Evolutionary conservation across 2,797 vertebrate genomes (phyloP).

Genomic region (Mus spretus): DNA sequence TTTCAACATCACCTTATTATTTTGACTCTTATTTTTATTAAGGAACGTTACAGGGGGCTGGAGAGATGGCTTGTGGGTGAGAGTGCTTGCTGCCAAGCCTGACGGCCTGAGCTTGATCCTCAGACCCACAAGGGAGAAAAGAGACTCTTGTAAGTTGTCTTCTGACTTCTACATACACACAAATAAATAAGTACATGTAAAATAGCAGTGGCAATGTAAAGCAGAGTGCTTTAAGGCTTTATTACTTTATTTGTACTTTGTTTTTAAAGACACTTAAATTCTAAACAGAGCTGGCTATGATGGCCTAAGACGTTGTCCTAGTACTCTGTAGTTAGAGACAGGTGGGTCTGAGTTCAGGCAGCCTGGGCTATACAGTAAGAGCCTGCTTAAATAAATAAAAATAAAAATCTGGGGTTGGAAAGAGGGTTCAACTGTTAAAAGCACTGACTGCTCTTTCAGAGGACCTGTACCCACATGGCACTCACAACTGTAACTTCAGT

Average conservation of each 20-base stretch:
- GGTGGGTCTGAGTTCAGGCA: not conserved
- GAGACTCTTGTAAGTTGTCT: not conserved
- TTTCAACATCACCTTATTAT: not conserved
- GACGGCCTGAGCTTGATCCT: not conserved
- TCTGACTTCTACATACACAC: not conserved
- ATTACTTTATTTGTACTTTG: not conserved
- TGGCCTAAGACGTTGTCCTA: not conserved
- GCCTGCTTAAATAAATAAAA: not conserved
- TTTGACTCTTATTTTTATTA: not conserved
- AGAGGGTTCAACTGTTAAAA: not conserved
- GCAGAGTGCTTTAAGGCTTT: not conserved
- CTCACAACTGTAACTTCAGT: not conserved
- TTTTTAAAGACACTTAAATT: not conserved
- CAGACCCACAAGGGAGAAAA: not conserved
- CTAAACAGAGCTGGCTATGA: not conserved
- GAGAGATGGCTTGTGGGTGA: not conserved
- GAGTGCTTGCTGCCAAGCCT: not conserved
- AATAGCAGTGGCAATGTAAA: not conserved
- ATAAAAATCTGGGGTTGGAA: not conserved
- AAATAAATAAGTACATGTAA: not conserved
- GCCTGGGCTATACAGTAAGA: not conserved
- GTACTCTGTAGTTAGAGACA: not conserved
- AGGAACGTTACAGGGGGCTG: not conserved
- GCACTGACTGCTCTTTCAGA: not conserved
- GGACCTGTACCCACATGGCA: not conserved